A percentile compares a stretch with the other conserved stretches of the same genome.
These are phyloP conservation scores for Fragum whitleyi DNA, from an alignment of 2,888 invertebrate species.

Conservation along the genomic window DNA sequence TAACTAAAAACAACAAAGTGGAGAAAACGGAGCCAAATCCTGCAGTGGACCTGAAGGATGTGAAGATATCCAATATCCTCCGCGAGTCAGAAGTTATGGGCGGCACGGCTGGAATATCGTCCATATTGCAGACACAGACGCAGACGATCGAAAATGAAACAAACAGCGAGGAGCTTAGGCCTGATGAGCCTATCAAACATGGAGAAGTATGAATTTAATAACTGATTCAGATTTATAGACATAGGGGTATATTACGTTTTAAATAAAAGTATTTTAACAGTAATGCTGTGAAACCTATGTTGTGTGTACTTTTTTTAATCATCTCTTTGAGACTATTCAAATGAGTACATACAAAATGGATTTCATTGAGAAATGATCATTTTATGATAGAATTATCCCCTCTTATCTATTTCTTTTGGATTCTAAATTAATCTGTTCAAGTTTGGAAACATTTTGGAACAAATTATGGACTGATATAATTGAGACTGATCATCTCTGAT, in stretches of 20 bases:
- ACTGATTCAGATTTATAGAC: neutral
- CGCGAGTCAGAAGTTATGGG: slow-evolving; percentile 64
- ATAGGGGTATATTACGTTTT: neutral
- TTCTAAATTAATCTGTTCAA: too few species aligned
- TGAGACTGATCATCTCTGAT: too few species aligned
- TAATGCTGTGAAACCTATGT: too few species aligned
- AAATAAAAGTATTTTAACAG: too few species aligned
- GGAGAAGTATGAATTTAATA: neutral
- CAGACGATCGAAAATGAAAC: slow-evolving; percentile 5
- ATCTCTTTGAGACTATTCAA: too few species aligned
- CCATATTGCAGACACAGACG: slow-evolving; percentile 42
- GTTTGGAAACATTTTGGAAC: too few species aligned
- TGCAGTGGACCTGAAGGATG: slow-evolving; percentile 60
- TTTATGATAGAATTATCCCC: too few species aligned
- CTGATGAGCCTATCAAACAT: slow-evolving; percentile 1
- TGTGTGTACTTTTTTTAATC: too few species aligned
- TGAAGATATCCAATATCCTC: slow-evolving; percentile 65
- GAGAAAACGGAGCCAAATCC: slow-evolving; percentile 25
- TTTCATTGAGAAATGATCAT: too few species aligned
- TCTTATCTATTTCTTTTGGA: too few species aligned
- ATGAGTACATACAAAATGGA: too few species aligned
- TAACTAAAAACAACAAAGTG: slow-evolving; percentile 41
- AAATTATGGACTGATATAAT: too few species aligned
- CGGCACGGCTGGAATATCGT: slow-evolving; percentile 58
- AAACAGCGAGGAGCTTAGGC: neutral